These are phyloP conservation scores for Scaptomyza graminum DNA, from an alignment of 1,140 invertebrate species.

Conservation along the genomic window DNA sequence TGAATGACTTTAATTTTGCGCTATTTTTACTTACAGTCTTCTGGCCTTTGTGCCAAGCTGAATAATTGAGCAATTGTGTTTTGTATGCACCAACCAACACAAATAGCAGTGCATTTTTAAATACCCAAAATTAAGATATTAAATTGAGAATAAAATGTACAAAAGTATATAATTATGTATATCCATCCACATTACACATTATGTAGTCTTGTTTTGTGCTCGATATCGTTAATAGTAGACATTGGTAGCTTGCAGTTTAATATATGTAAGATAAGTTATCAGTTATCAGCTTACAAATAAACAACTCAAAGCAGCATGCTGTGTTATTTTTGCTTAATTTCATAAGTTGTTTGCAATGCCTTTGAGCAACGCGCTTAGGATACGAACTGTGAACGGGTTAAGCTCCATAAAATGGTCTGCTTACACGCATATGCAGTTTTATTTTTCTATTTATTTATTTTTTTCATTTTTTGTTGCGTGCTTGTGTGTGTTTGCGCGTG, in stretches of 20 bases:
- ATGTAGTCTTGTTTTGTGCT: too few relatives aligned
- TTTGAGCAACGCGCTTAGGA: slow-evolving; percentile 24
- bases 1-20: slow-evolving; percentile 72
- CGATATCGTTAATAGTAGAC: too few relatives aligned
- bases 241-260: too few relatives aligned
- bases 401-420: slow-evolving; percentile 15
- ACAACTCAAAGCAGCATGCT: not conserved
- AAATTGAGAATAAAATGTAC: slow-evolving; percentile 18
- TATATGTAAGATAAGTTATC: too few relatives aligned
- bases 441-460: too few relatives aligned
- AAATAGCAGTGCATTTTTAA: slow-evolving; percentile 27
- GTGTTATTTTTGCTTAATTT: not conserved
- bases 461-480: not conserved
- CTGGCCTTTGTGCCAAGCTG: slow-evolving; percentile 19
- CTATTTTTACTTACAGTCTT: slow-evolving; percentile 68
- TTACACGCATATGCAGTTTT: slow-evolving; percentile 22
- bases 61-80: slow-evolving; percentile 69
- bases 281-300: not conserved
- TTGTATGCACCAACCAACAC: not conserved
- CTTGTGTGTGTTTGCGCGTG: slow-evolving; percentile 8
- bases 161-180: not conserved
- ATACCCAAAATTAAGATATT: slow-evolving; percentile 8
- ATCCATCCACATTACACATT: too few relatives aligned
- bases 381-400: slow-evolving; percentile 28
- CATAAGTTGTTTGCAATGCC: slow-evolving; percentile 2